Conservation (phyloP, 2,113 vertebrate species). For the Pterocles gutturalis region DNA sequence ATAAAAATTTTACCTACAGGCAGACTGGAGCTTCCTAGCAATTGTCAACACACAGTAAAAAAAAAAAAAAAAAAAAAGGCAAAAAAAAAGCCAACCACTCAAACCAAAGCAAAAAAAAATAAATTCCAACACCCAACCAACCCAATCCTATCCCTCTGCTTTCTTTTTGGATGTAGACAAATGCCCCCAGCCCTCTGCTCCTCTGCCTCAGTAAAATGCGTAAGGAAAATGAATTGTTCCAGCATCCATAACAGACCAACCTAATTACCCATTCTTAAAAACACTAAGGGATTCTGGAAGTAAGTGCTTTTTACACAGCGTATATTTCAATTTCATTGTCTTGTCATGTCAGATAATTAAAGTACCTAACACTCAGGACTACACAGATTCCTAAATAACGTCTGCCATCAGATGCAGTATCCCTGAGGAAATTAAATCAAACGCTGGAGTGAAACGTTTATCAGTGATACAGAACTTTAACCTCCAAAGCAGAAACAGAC, state of each 20-base stretch:
- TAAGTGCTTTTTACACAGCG: neutral
- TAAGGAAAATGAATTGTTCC: rapidly evolving
- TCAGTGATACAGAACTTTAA: neutral
- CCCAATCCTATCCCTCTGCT: neutral
- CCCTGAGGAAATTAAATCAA: neutral
- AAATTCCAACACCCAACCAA: no score
- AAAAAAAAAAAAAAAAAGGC: no score
- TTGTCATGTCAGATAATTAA: neutral
- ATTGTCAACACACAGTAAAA: no score
- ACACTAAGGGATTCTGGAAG: neutral
- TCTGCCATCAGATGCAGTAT: neutral
- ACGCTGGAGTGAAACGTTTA: neutral
- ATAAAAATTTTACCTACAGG: no score
- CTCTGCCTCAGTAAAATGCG: neutral
- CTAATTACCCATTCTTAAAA: neutral
- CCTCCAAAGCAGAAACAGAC: neutral
- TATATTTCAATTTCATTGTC: neutral
- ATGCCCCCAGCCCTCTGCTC: neutral
- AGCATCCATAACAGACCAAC: neutral
- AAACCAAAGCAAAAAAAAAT: no score
- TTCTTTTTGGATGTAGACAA: neutral
- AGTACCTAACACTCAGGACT: neutral
- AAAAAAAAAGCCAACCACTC: no score
- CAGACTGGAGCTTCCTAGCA: no score
- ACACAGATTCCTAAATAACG: neutral